Base-by-base conservation (phyloP, 2,113 vertebrate species). In the Pseudopipra pipra region DNA sequence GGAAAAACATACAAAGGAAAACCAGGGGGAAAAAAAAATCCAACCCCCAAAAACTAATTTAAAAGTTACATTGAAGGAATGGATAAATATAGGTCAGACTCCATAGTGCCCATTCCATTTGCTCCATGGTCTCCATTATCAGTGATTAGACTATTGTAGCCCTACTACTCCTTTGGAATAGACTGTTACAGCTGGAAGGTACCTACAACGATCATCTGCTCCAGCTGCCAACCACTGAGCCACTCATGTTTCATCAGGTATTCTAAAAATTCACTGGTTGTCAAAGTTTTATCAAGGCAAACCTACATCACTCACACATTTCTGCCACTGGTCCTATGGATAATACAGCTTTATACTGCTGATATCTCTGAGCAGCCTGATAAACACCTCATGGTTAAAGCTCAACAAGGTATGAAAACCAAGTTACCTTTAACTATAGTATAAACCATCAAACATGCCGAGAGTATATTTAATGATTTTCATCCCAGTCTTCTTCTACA, bases 1-100 rank as follows among this genome's bases (percentile, higher is more conserved):
- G 7, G 11, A 39, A 30, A 65, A 27, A 7, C 9, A 41, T 65
- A 22, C 6, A 47, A 81, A 56, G 1, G 6, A 62, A 35, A 35
- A 9, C 0, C 1, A 20, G 5, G 7, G 13, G 7, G 13, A 62
- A 30, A 33, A 70, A 49, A 16, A 21, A 62, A 2, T 12, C 16
- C 14, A 33, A 2, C 4, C 3, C 13, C 7, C 13, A 24, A 68
- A 77, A 71, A 2, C 12, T 43, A 44, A 18, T 44, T 67, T 68
- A 13, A 39, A 88, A 28, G 9, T 44, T 58, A 39, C 3, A 37
- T 1, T n/a, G 47, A 79, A 44, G 33, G 6, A 78, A 43, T 23
- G 4, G 8, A 7, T 54, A 52, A 37, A 68, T 6, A 8, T 10
- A 51, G 11, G 23, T 49, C 56, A 76, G 31, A 46, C 8, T 55